Evolutionary conservation across 2,888 invertebrate genomes (phyloP).

Genomic region (Thyatira batis): DNA sequence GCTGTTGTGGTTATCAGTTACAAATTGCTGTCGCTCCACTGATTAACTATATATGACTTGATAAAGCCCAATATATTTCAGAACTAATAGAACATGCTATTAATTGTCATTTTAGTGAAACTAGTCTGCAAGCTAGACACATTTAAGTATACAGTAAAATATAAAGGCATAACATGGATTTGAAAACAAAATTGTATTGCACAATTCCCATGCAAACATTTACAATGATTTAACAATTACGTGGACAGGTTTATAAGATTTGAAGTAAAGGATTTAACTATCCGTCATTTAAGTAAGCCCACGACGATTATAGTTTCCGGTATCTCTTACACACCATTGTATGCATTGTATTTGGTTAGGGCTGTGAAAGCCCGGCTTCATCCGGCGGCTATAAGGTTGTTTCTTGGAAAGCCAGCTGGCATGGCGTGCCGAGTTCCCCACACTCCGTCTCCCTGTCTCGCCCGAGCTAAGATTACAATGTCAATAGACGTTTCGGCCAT

Average conservation of each 20-base stretch:
- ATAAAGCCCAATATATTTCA: slow-evolving; percentile 33
- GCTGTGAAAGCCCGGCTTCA: slow-evolving; percentile 46
- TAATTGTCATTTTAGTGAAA: slow-evolving; percentile 5
- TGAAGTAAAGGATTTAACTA: slow-evolving; percentile 48
- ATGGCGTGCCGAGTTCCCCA: slow-evolving; percentile 34
- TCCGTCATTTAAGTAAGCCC: slow-evolving; percentile 53
- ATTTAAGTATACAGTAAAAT: not conserved
- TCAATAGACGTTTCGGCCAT: slow-evolving; percentile 60
- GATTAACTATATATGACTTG: slow-evolving; percentile 57
- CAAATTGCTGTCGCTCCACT: slow-evolving; percentile 70
- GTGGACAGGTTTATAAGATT: slow-evolving; percentile 44
- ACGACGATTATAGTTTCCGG: slow-evolving; percentile 73
- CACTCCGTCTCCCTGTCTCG: slow-evolving; percentile 42
- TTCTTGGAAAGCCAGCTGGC: slow-evolving; percentile 63
- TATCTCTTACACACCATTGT: slow-evolving; percentile 65
- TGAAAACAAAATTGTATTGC: slow-evolving; percentile 19
- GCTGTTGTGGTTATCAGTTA: slow-evolving; percentile 74
- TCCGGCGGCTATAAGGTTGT: slow-evolving; percentile 51
- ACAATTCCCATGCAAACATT: slow-evolving; percentile 36
- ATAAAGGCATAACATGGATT: not conserved
- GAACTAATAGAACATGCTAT: slow-evolving; percentile 33
- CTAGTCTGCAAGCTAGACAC: not conserved
- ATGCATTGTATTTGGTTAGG: slow-evolving; percentile 47
- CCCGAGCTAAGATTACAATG: slow-evolving; percentile 63
- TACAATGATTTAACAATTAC: slow-evolving; percentile 14